Evolutionary conservation across 2,113 vertebrate genomes (phyloP).

Genomic region (Poecile atricapillus): DNA sequence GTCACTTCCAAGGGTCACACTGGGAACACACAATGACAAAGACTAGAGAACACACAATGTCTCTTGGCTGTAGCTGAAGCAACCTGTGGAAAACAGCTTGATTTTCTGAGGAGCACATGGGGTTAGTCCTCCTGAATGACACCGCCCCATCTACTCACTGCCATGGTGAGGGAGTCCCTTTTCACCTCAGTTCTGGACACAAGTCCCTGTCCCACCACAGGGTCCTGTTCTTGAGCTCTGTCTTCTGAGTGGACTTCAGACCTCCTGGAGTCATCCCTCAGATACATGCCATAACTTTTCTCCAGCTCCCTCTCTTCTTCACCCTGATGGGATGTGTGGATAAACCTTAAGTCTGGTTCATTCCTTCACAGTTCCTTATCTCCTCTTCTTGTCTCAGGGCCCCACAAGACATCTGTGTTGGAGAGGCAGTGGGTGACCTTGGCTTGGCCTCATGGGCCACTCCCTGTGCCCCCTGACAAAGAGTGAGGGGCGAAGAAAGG

Average conservation of each 20-base stretch:
- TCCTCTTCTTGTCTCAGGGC: neutral
- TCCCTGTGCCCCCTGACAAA: neutral
- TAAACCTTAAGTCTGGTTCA: rapidly evolving
- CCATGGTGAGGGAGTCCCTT: rapidly evolving
- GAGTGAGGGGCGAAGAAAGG: neutral
- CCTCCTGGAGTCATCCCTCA: neutral
- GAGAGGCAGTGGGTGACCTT: neutral
- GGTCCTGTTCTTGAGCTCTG: neutral
- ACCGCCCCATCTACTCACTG: rapidly evolving
- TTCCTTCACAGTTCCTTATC: neutral
- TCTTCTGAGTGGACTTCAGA: neutral
- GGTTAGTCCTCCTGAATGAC: neutral
- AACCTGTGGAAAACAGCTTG: neutral
- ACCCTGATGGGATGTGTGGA: rapidly evolving
- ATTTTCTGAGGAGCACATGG: neutral
- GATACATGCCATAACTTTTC: neutral
- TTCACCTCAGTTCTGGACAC: neutral
- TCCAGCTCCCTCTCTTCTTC: neutral
- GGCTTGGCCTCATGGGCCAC: rapidly evolving
- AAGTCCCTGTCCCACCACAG: neutral
- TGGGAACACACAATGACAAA: too few species aligned
- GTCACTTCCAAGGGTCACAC: rapidly evolving
- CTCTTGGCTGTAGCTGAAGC: neutral
- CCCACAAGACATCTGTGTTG: neutral
- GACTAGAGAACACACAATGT: rapidly evolving